phyloP scores from a whole-genome alignment of 2,113 vertebrate genomes.

The Strigops habroptila region DNA sequence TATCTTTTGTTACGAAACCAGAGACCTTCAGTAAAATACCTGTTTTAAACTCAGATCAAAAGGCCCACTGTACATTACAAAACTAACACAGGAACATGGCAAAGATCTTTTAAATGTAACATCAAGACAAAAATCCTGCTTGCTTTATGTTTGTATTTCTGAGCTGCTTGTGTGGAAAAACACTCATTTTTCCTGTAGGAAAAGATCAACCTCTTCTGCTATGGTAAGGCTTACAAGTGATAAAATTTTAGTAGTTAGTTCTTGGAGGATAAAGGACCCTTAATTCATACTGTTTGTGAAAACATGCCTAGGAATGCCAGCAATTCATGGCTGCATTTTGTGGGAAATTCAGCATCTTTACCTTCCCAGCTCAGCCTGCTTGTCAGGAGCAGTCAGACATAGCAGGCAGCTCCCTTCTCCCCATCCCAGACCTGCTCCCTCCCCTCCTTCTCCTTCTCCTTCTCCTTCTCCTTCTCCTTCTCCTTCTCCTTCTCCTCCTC shows the following conservation, averaged over 20 bases:
- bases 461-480: no score
- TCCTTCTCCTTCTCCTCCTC: no score
- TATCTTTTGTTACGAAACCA: not conserved
- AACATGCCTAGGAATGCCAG: not conserved
- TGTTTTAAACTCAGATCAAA: not conserved
- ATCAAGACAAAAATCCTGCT: not conserved
- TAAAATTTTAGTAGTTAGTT: not conserved
- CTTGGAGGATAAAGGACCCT: not conserved
- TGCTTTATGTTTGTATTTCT: not conserved
- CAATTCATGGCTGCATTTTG: not conserved
- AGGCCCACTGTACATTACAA: not conserved
- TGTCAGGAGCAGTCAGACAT: not conserved
- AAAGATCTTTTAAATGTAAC: not conserved
- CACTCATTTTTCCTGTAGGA: not conserved
- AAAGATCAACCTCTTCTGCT: not conserved
- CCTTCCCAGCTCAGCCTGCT: not conserved
- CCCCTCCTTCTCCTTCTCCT: not conserved
- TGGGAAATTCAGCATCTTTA: not conserved
- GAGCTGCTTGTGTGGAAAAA: not conserved
- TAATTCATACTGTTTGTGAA: not conserved
- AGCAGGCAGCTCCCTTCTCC: not conserved
- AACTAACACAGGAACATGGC: not conserved
- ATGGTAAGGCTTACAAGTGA: not conserved
- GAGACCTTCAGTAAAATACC: not conserved
- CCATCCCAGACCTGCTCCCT: not conserved